Conservation (phyloP, 2,888 invertebrate genomes). For the Synanthedon myopaeformis region DNA sequence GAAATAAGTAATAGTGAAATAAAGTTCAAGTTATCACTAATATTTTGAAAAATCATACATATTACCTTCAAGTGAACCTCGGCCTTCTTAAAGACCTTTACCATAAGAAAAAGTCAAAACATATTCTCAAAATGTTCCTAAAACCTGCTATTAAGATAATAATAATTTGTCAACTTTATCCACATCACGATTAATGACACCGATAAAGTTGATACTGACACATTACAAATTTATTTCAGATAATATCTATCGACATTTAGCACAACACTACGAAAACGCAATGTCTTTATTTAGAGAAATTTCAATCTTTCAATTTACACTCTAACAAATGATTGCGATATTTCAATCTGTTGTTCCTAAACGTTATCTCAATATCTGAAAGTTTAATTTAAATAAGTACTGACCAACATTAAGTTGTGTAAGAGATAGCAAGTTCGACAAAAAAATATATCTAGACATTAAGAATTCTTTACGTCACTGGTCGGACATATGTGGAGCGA, state of each 20-base stretch:
- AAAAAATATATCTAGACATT: background rate
- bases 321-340: background rate
- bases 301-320: background rate
- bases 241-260: background rate
- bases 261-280: background rate
- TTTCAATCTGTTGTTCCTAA: background rate
- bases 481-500: slow-evolving; percentile 10
- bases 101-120: too few species aligned
- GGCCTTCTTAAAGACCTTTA: too few species aligned
- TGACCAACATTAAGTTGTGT: background rate
- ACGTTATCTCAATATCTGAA: background rate
- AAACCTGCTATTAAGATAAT: too few species aligned
- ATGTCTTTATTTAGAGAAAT: background rate
- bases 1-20: too few species aligned
- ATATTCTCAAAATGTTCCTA: too few species aligned
- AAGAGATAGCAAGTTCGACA: background rate
- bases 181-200: too few species aligned
- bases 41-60: too few species aligned
- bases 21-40: too few species aligned
- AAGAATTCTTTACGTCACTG: slow-evolving; percentile 10
- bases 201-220: too few species aligned
- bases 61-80: too few species aligned
- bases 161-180: too few species aligned
- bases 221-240: background rate
- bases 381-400: background rate